Base-by-base conservation (phyloP, 2,888 invertebrate species). In the Zygothrica quintamaculata region DNA sequence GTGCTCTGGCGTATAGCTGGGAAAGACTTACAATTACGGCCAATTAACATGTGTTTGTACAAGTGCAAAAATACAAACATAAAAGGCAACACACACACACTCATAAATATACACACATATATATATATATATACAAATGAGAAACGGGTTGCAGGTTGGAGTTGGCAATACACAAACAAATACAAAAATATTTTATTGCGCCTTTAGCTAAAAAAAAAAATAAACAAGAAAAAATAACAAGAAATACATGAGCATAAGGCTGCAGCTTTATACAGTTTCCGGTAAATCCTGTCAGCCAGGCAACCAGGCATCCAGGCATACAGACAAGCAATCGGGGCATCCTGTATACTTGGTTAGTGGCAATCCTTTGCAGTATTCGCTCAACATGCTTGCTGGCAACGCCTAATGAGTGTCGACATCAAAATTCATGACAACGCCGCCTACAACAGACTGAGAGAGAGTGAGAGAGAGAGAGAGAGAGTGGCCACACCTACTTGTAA, bases 31-130 rank as follows among this genome's bases (percentile, higher is more conserved):
- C 86, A 84, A 87, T 84, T 86, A 86, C 78, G 86, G 71, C 84
- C 88, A 86, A 84, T 84, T 84, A 88, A 86, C 84, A 84, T 84
- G 87, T 84, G 87, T 84, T 84, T 84, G 84, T 73, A 76, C 77
- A 87, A 80, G 66, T 84, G 84, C 77, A 80, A 64, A 77, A 84
- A 86, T 62, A 84, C 84, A 84, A 84, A 84, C 86, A 87, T 43
- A 77, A 77, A 44, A 53, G 18, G 53, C 58, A 64, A 39, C 58
- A 64, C 42, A 40, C 67, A 65, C 44, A 55, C 16, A 67, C 48
- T 53, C 34, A 53, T 15, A 43, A 25, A 48, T 31, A 48, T n/a
- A 43, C 26, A 29, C 22, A 34, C 33, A 37, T 6, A 40, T 29
- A 43, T 29, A 25, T 7, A 46, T n/a, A n/a, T n/a, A n/a, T n/a